phyloP scores from a whole-genome alignment of 2,888 invertebrate genomes.

The Drosophila nr. medialis region DNA sequence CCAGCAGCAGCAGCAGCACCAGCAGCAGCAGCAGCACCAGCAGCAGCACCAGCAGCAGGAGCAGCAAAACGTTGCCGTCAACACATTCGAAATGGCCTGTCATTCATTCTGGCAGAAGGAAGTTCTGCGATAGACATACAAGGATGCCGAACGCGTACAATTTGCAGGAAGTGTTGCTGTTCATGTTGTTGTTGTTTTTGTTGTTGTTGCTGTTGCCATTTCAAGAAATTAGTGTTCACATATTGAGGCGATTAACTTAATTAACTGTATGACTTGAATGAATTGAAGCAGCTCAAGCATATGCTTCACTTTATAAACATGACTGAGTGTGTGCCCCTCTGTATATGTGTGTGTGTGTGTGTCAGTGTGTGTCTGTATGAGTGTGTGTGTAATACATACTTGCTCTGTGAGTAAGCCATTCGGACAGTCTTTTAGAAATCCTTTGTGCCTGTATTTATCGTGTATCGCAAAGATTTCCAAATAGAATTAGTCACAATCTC shows the following conservation, averaged over 20 bases:
- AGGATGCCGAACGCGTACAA: constrained; percentile 6
- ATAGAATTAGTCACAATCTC: constrained; percentile 2
- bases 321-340: background rate
- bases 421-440: constrained; percentile 98
- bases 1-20: background rate
- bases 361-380: background rate
- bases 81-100: constrained; percentile 59
- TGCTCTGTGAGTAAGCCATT: constrained; percentile 97
- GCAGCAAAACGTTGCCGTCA: constrained; percentile 42
- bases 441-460: constrained; percentile 93
- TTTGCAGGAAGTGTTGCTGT: constrained; percentile 30
- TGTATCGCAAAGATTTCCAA: constrained; percentile 20
- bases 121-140: background rate
- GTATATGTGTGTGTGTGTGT: constrained; percentile 3
- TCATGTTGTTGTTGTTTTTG: constrained; percentile 10
- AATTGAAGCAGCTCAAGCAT: constrained; percentile 57
- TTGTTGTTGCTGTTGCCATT: constrained; percentile 33
- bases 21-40: constrained; percentile 40
- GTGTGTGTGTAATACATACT: constrained; percentile 86
- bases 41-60: constrained; percentile 10
- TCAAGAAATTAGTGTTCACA: constrained; percentile 63
- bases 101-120: constrained; percentile 44
- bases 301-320: constrained; percentile 2
- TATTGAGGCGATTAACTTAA: constrained; percentile 71
- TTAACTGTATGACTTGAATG: constrained; percentile 73